Conservation (phyloP, 2,888 invertebrate genomes). For the Punctoribates punctum region DNA sequence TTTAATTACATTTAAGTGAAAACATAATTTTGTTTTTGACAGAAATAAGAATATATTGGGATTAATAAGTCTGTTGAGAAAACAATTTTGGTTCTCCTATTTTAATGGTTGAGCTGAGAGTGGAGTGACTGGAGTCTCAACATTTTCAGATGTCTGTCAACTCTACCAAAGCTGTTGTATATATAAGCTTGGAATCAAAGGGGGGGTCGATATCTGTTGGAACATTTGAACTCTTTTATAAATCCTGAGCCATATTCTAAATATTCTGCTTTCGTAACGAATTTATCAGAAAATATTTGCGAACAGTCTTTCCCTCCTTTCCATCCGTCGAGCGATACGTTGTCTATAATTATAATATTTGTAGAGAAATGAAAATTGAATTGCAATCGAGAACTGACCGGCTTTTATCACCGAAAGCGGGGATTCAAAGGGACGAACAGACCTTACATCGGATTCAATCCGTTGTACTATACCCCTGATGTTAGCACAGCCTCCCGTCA, state of each 20-base stretch:
- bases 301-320: background rate
- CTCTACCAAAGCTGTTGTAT: too few relatives aligned
- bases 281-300: background rate
- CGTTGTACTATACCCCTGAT: background rate
- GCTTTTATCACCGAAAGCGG: background rate
- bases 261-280: conserved; percentile 4
- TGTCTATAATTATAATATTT: background rate
- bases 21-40: too few relatives aligned
- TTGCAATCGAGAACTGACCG: background rate
- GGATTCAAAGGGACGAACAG: background rate
- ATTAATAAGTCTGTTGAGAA: too few relatives aligned
- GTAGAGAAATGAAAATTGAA: background rate
- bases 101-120: too few relatives aligned
- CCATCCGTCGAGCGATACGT: background rate
- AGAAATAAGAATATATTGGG: too few relatives aligned
- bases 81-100: too few relatives aligned
- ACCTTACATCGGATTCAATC: background rate
- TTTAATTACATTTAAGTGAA: too few relatives aligned
- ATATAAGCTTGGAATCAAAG: too few relatives aligned
- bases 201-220: background rate
- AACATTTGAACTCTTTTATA: conserved; percentile 8
- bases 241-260: background rate
- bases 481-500: conserved; percentile 7
- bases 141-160: too few relatives aligned
- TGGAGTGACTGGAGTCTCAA: too few relatives aligned